Evolutionary conservation across 2,113 vertebrate genomes (phyloP).

Genomic region (Ancistrus triradiatus): DNA sequence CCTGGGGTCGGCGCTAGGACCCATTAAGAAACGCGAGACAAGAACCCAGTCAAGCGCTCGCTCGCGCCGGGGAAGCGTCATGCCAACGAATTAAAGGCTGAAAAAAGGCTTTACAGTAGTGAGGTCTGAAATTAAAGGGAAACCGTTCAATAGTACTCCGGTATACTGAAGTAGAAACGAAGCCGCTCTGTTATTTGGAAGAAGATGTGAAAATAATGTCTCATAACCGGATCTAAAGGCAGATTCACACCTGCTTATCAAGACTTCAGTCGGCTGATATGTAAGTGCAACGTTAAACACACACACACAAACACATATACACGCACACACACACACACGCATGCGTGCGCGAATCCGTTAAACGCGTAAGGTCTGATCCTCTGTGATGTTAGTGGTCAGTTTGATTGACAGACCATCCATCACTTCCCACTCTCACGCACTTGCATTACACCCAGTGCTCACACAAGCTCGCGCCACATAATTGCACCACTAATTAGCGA

Average conservation of each 20-base stretch:
- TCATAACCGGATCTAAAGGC: neutral
- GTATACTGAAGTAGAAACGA: neutral
- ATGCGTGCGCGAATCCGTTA: too few relatives aligned
- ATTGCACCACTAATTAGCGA: too few relatives aligned
- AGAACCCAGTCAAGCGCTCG: neutral
- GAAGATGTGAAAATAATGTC: constrained; percentile 2
- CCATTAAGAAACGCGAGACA: neutral
- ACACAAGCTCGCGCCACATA: too few relatives aligned
- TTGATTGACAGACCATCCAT: too few relatives aligned
- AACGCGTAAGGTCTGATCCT: neutral
- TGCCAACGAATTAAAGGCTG: constrained; percentile 6
- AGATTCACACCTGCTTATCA: constrained; percentile 2
- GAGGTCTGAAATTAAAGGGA: neutral
- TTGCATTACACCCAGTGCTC: too few relatives aligned
- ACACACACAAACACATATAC: neutral
- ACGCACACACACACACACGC: too few relatives aligned
- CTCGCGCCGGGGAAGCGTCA: neutral
- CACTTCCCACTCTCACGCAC: neutral
- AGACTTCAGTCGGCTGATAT: neutral
- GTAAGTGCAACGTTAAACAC: neutral
- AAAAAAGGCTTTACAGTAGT: neutral
- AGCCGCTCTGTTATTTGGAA: too few relatives aligned
- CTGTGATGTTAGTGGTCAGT: neutral
- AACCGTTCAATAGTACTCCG: neutral
- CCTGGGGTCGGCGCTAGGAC: neutral